Base-by-base conservation (phyloP, 1,140 invertebrate genomes). In the Thalassaphorura encarpata region DNA sequence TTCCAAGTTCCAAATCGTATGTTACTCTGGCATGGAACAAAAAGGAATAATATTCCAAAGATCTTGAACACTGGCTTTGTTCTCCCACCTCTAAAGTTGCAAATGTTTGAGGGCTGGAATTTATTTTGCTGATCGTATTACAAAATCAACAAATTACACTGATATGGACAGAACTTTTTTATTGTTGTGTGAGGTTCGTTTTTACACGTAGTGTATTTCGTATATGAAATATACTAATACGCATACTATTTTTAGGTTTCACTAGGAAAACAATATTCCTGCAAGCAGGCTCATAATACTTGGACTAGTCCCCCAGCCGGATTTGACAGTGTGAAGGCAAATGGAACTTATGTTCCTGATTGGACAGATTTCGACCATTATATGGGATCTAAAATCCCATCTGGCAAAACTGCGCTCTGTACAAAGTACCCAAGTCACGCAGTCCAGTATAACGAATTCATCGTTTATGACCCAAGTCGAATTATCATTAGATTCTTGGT, bases 1-100 rank as follows among this genome's bases (percentile, higher is more conserved):
- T 28, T 48, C 29, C 5, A 29, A 26, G 33, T 13, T 24, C 6
- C 6, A 3, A 29, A 50, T 21, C 26, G 29, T 8, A 50, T 33
- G 33, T 13, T 50, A 8, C 28, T 50, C 13, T 50, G 48, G 48
- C 48, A 50, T 39, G 48, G 48, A 31, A 50, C 48, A 18, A 50
- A 29, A 50, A 15, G 19, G 28, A 11, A 15, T 15, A 50, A 50
- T 11, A 50, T 50, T 15, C 27, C 27, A 18, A 39, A 18, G 13
- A 50, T 50, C 15, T 21, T 50, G 24, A 8, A 50, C 4, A 50
- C 6, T 50, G 48, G 48, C 3, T 50, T 50, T 28, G n/a, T 31
- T 4, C 26, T 50, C 13, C 48, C 48, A 11, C 6, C 41, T 13
- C 26, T 19, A 15, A 5, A 8, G 5, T 13, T 13, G 13, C 48